phyloP scores from a whole-genome alignment of 2,888 invertebrate genomes.

The Amiota communis region DNA sequence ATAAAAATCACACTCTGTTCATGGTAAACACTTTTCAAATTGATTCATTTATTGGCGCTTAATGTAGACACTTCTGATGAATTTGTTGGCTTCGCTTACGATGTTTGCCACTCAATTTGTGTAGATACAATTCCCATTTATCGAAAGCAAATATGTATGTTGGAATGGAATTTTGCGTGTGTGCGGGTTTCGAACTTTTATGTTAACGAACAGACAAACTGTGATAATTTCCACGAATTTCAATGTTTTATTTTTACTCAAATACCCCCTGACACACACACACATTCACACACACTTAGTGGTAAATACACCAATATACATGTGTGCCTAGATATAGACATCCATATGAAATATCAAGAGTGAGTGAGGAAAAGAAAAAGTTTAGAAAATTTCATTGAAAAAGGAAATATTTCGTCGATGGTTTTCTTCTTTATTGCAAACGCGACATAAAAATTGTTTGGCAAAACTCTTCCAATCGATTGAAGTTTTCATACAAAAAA shows the following conservation, averaged over 20 bases:
- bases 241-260: slow-evolving; percentile 43
- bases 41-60: neutral
- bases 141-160: slow-evolving; percentile 5
- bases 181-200: slow-evolving; percentile 43
- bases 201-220: slow-evolving; percentile 45
- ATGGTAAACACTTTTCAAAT: neutral
- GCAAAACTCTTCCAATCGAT: neutral
- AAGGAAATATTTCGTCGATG: slow-evolving; percentile 9
- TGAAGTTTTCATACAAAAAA: neutral
- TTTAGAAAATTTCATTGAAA: slow-evolving; percentile 15
- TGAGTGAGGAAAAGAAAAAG: neutral
- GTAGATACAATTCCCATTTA: neutral
- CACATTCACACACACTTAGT: neutral
- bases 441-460: slow-evolving; percentile 13
- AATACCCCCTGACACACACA: neutral
- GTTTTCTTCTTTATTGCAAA: slow-evolving; percentile 11
- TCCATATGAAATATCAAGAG: too few species aligned
- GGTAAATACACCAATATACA: too few species aligned
- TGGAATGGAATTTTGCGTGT: neutral
- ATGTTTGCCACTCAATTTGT: slow-evolving; percentile 14
- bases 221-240: slow-evolving; percentile 54
- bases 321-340: too few species aligned
- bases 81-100: slow-evolving; percentile 36
- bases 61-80: slow-evolving; percentile 27
- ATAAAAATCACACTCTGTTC: too few species aligned